Evolutionary conservation across 37 sponge, comb jelly and placozoan genomes (phyloP), one percentile per base, ranked within the genome.

Genomic region (Aplysina aerophoba): DNA sequence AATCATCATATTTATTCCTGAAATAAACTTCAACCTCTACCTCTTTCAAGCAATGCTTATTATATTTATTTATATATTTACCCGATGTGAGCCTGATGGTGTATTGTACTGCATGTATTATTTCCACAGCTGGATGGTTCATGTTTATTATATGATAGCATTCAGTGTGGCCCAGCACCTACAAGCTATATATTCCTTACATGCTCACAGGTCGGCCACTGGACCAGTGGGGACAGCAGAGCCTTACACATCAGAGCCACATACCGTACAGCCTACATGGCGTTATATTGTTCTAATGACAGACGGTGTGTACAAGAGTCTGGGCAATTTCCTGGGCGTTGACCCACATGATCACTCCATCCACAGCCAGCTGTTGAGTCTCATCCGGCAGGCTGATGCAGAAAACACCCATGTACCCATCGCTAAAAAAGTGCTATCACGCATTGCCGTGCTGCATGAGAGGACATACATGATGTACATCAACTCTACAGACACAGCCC

Each of bases 231-330:
- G 92, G 20, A 87, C 62, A 39, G 88, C 88, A 50, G 68, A 59
- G 14, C 95, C 95, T 17, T 59, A 66, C 61, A 40, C 91, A 0
- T 30, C 24, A 24, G 57, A 31, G 27, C 62, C 27, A 62, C 20
- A 15, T 40, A 88, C 55, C 5, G 69, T 85, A 13, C 75, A 84
- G 37, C n/a, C 38, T 16, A 22, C 80, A 25, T 85, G 81, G 73
- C 83, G 58, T 30, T 96, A 91, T 79, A 62, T 96, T 34, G 65
- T 96, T 16, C 83, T 96, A 14, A 96, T 96, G 96, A 75, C 92
- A 50, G 94, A 93, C 79, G 96, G 96, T 20, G 87, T 96, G 17
- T 96, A 96, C 81, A 93, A 96, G 79, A 87, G 71, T n/a, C 25
- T 62, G 36, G 83, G 71, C 22, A 64, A 28, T 19, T 69, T 68